Percentiles rank a stretch among this genome's conserved stretches.
These are phyloP conservation scores for Babylonia areolata DNA, from an alignment of 1,140 invertebrate genomes.

Conservation along the genomic window DNA sequence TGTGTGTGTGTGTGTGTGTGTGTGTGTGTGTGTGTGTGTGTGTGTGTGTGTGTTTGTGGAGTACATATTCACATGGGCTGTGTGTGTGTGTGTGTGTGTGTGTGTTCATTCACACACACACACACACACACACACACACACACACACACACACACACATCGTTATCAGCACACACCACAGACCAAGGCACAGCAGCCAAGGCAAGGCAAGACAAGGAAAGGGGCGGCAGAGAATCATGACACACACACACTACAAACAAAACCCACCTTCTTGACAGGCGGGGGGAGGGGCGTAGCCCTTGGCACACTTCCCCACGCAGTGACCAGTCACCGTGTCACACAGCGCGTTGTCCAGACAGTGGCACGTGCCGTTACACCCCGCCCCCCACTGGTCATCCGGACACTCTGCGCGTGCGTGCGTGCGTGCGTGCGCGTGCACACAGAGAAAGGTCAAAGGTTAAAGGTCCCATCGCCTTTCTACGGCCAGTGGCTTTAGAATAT, in stretches of 20 bases:
- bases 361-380: slow-evolving; percentile 56
- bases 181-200: too few species aligned
- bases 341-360: slow-evolving; percentile 56
- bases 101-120: neutral
- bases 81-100: too few species aligned
- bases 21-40: too few species aligned
- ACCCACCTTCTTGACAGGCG: slow-evolving; percentile 32
- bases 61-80: too few species aligned
- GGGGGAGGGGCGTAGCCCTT: slow-evolving; percentile 47
- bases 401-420: slow-evolving; percentile 57
- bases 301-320: slow-evolving; percentile 53
- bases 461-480: too few species aligned
- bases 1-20: too few species aligned
- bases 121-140: neutral
- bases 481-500: too few species aligned
- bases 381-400: slow-evolving; percentile 50
- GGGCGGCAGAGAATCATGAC: too few species aligned
- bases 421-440: neutral
- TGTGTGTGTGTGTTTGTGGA: too few species aligned
- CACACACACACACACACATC: neutral
- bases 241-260: neutral
- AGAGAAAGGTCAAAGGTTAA: too few species aligned
- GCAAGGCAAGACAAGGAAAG: too few species aligned
- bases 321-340: slow-evolving; percentile 53
- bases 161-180: too few species aligned